Base-by-base conservation (phyloP, 2,888 invertebrate species). In the Caradrina clavipalpis region DNA sequence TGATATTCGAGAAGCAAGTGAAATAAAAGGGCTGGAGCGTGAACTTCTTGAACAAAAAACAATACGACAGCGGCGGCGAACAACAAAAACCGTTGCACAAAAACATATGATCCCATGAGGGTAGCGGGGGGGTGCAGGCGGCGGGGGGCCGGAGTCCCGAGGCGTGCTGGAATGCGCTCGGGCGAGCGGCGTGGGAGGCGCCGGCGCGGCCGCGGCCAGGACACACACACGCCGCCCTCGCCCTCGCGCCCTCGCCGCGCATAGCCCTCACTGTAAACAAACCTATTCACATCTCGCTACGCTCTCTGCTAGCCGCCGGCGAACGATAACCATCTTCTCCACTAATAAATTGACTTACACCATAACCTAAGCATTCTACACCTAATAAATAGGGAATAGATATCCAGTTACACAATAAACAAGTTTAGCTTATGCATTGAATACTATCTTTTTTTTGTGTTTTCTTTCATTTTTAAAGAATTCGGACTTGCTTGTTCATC, bases 51-150 rank as follows among this genome's bases (percentile, higher is more conserved):
- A 90, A 89, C 88, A 94, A 94, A 94, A 93, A 95, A 94, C 88
- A 92, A 94, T 88, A 90, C 90, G 91, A 92, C 89, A 88, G 92
- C 92, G 93, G 94, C 95, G 95, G 95, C 92, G 92, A 95, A 95
- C 95, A 95, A 95, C 95, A 96, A 96, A 96, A 96, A 96, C 96
- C 95, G 96, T 95, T 96, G 95, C 94, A 95, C 93, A 96, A 96
- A 96, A 96, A 96, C 96, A 96, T 96, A 96, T 96, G 96, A 96
- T 95, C 95, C 94, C 93, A 93, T 92, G 95, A 93, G 94, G 94
- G 93, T 90, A 88, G 88, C 84, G 92, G 93, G 91, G 90, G 86
- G 84, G 78, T 42, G 83, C 55, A 73, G 64, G 87, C 78, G 84
- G 86, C 81, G 88, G 89, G 82, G 87, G 79, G 83, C 83, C 91